Evolutionary conservation across 2,113 vertebrate species (phyloP), one percentile per base, ranked within the genome.

Genomic region (Eptatretus burgeri): DNA sequence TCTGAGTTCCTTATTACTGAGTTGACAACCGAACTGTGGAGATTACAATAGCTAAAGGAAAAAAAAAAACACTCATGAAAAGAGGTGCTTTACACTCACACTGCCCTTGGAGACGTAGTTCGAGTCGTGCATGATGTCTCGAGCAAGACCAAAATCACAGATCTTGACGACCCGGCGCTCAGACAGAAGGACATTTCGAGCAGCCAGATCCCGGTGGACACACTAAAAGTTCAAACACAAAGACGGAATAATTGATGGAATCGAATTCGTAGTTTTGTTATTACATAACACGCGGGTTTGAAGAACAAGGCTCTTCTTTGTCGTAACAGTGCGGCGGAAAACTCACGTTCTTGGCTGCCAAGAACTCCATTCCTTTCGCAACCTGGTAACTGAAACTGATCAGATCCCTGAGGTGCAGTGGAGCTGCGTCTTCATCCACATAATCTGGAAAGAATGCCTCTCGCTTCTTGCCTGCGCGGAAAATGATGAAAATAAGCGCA

Each of bases 71-170:
- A n/a, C n/a, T n/a, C n/a, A n/a, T n/a, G n/a, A n/a, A n/a, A n/a
- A 3, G 27, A 41, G 7, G 27, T 7, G 27, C 27, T 41, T 41
- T n/a, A n/a, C 56, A 86, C 91, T 63, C 79, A 98, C 93, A 0
- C 86, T 98, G 74, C 93, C 93, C 76, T 98, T 98, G 53, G 93
- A 98, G 68, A 98, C 93, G 11, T 98, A 96, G 77, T 98, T 98
- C 64, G 85, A 93, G 72, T 98, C 93, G 8, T 96, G 93, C 93
- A 98, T 94, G 74, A 98, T 98, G 73, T 96, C 93, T 70, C 93
- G 79, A 66, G 93, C 93, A 70, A 98, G 72, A 14, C 89, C 93
- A 60, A 98, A 98, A 74, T 98, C 93, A 70, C 93, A 96, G 73
- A 98, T 98, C 77, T 98, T 98, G 71, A 98, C 88, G 0, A 95